Evolutionary conservation across 2,888 invertebrate species (phyloP), one percentile per base, ranked within the genome.

Genomic region (Thecophora atra): DNA sequence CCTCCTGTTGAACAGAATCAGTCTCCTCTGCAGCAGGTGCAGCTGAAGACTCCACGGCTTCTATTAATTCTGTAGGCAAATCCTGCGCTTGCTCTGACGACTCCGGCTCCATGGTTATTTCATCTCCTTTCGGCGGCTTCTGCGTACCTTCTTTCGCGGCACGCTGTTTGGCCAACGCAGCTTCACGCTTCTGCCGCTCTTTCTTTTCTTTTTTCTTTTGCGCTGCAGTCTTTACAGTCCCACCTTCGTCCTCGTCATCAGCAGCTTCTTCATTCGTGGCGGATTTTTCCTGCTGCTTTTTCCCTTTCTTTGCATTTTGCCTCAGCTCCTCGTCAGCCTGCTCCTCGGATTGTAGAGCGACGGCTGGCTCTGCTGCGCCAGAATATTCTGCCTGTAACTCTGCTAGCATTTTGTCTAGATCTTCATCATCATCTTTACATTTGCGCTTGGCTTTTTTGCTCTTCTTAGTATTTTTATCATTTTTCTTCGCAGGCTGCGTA

Each of bases 141-240:
- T 76, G 72, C 15, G 72, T 76, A 42, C 78, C 77, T 19, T 81
- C 88, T 67, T 87, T 86, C 8, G 86, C 85, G 6, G 81, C 76
- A 60, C 80, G 82, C 56, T 84, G 84, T 72, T 85, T 85, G 5
- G 82, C 82, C 37, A 82, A 66, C 52, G 91, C 90, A 73, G 92
- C 92, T 78, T 89, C 87, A 78, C 93, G 92, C 81, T 94, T 94
- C 78, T 91, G 90, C 19, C 93, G 89, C 85, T 95, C 94, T 79
- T 94, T 95, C 80, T 95, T 96, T 79, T 95, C 95, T 81, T 95
- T 95, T 81, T 94, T 95, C 87, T 96, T 96, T 82, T 95, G 94
- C 2, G 95, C 94, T 5, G 94, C 93, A 17, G 93, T 91, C 87
- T 95, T 94, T 17, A 94, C 89, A 1, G 92, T 91, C 47, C 88